Evolutionary conservation across 2,113 vertebrate genomes (phyloP).

Genomic region (Scytalopus superciliaris): DNA sequence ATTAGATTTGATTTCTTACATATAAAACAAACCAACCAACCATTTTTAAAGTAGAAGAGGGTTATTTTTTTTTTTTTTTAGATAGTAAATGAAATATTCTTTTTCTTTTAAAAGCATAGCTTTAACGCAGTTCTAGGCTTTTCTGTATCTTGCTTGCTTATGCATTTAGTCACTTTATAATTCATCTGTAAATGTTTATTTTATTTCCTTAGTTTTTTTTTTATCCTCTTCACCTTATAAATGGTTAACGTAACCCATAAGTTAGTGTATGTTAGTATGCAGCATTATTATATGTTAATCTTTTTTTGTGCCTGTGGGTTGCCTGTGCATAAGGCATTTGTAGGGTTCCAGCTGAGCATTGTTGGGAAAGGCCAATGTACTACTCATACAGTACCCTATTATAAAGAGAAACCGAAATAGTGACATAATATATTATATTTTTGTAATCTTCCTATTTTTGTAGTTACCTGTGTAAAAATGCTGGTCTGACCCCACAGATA

Average conservation of each 20-base stretch:
- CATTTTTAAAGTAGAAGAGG: constrained; percentile 84
- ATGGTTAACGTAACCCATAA: constrained; percentile 74
- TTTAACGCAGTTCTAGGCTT: constrained; percentile 77
- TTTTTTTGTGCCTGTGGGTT: constrained; percentile 74
- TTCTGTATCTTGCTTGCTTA: constrained; percentile 81
- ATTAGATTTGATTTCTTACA: constrained; percentile 74
- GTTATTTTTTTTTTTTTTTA: constrained; percentile 58
- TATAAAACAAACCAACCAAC: constrained; percentile 71
- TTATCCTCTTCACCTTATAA: constrained; percentile 81
- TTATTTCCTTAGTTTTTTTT: constrained; percentile 69
- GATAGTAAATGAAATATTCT: constrained; percentile 67
- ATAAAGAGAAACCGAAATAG: constrained; percentile 67
- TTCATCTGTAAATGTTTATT: constrained; percentile 73
- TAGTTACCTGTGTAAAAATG: constrained; percentile 80
- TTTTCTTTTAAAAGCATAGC: constrained; percentile 63
- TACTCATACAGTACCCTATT: constrained; percentile 59
- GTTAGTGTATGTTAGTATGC: constrained; percentile 75
- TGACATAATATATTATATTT: constrained; percentile 80
- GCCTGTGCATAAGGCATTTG: constrained; percentile 66
- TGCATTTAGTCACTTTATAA: constrained; percentile 93
- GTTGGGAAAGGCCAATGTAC: constrained; percentile 60
- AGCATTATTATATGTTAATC: constrained; percentile 73
- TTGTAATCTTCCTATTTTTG: constrained; percentile 80
- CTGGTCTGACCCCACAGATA: constrained; percentile 74
- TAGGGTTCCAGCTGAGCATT: constrained; percentile 57